Percentiles rank a stretch among this genome's conserved stretches.
Conservation (phyloP, 2,888 invertebrate species). For the Drosophila anceps region DNA sequence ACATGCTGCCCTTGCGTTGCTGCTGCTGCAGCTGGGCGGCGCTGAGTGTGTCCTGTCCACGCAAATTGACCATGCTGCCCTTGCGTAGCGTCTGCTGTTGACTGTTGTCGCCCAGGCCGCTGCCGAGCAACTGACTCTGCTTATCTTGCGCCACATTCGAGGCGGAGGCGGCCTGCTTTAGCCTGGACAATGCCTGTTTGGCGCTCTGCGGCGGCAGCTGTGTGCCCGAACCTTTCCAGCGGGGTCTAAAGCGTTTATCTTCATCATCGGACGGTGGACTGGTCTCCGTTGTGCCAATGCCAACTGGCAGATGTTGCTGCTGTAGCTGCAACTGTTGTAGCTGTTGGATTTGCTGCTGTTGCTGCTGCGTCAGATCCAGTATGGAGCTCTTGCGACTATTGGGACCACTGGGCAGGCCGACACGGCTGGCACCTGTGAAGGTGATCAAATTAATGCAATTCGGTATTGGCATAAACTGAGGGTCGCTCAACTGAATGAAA, state of each 20-base stretch:
- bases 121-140: slow-evolving; percentile 61
- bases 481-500: slow-evolving; percentile 44
- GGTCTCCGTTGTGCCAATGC: slow-evolving; percentile 85
- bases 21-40: slow-evolving; percentile 48
- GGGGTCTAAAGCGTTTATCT: slow-evolving; percentile 79
- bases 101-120: slow-evolving; percentile 44
- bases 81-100: slow-evolving; percentile 65
- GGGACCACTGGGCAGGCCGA: slow-evolving; percentile 82
- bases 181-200: slow-evolving; percentile 81
- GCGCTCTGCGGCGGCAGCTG: slow-evolving; percentile 79
- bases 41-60: slow-evolving; percentile 43
- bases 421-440: slow-evolving; percentile 84
- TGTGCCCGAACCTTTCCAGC: slow-evolving; percentile 84
- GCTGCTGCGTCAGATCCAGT: slow-evolving; percentile 86
- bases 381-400: slow-evolving; percentile 87
- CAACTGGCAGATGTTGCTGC: slow-evolving; percentile 77
- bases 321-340: slow-evolving; percentile 55
- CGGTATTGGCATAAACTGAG: slow-evolving; percentile 8
- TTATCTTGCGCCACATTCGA: slow-evolving; percentile 82
- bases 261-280: slow-evolving; percentile 88
- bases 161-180: slow-evolving; percentile 83
- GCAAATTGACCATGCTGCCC: slow-evolving; percentile 78
- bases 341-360: slow-evolving; percentile 70
- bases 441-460: slow-evolving; percentile 7
- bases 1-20: slow-evolving; percentile 77